Base-by-base conservation (phyloP, 2,113 vertebrate genomes). In the Nestor notabilis region DNA sequence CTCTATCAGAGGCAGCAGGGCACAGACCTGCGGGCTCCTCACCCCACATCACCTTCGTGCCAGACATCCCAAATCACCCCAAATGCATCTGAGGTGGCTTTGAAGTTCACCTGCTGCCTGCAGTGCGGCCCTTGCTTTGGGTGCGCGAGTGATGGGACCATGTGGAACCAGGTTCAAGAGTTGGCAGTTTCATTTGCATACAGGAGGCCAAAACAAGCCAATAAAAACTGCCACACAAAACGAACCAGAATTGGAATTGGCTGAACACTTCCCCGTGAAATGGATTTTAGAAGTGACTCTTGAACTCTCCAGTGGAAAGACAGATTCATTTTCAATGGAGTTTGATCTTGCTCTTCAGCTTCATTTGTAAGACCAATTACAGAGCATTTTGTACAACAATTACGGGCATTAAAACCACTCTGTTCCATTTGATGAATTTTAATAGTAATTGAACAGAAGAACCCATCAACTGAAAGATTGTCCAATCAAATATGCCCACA, bases 391-490 rank as follows among this genome's bases (percentile, higher is more conserved):
- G 97, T 97, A 97, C 96, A 97, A 98, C 98, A 98, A 98, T 98
- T 98, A 98, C 89, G 5, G 56, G 92, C 94, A 72, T 98, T 98
- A 97, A 98, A 98, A 96, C 97, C 97, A 94, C 97, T 98, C 94
- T 95, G 98, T 98, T 98, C 98, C 97, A 49, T 98, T 96, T 98
- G 98, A 98, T 98, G 98, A 97, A 98, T 98, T 98, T 98, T 98
- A 98, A 97, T 98, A 96, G 98, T 97, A 98, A 98, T 98, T 98
- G 98, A 98, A 98, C 97, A 97, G 98, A 98, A 97, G 97, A 98
- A 98, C 95, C 97, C 95, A 98, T 98, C 98, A 97, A 81, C 76
- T 85, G 92, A 96, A 96, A 98, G 96, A 97, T 56, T 94, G 97
- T 98, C 97, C 98, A 96, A 93, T 92, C 97, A 98, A 98, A 96